Evolutionary conservation across 2,888 invertebrate species (phyloP), one percentile per base, ranked within the genome.

Genomic region (Dasypolia templi): DNA sequence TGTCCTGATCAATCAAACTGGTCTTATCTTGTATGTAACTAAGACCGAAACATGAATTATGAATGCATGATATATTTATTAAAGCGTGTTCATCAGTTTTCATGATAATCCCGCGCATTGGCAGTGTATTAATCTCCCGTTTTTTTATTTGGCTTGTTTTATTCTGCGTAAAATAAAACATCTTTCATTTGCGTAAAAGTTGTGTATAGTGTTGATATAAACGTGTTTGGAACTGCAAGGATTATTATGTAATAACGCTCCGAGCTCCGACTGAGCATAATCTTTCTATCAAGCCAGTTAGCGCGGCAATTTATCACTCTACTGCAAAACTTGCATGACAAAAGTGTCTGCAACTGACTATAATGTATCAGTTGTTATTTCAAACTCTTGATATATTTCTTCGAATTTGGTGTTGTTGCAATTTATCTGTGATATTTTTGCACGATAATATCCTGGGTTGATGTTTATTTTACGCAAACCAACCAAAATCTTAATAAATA

Each of bases 231-330:
- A 65, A 62, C 19, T 29, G 26, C 61, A 58, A 75, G 49, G 81
- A 68, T 51, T 39, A 84, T 75, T 71, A 71, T 44, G 12, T 71
- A 84, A 81, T 65, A 56, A 67, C 64, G 55, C 22, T 39, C 35
- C 22, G 58, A 49, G n/a, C 42, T 68, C 53, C 22, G 58, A 5
- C 42, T 44, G 58, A 35, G 49, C 62, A 70, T 66, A 82, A 82
- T 82, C 82, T 75, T 84, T 82, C 85, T 75, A 82, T 84, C 61
- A 72, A 82, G 81, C 82, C 62, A 55, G 85, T 82, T 75, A 81
- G 51, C 65, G 55, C 61, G 64, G 32, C 81, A 81, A 81, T 82
- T 71, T 84, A 72, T 82, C 71, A 84, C 76, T 81, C 58, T 17
- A 22, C 53, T 81, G 82, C 77, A 82, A 53, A 71, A 81, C 53